These are phyloP conservation scores for Festucalex cinctus DNA, from an alignment of 2,113 vertebrate genomes.

Conservation along the genomic window DNA sequence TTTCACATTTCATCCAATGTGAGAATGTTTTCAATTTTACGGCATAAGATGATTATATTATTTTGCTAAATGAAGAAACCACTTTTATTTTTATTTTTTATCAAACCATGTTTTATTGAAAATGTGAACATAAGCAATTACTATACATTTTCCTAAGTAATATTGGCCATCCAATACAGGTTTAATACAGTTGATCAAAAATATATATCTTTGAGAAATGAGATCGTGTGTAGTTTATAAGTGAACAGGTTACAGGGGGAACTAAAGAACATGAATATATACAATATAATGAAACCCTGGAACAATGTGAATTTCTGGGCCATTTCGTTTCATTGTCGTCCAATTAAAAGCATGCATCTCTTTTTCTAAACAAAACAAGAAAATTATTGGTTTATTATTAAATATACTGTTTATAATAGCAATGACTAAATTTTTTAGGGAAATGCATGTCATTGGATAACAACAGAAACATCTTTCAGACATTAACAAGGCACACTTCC, in stretches of 20 bases:
- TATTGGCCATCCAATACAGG: slow-evolving; percentile 47
- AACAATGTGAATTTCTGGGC: not conserved
- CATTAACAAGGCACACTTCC: slow-evolving; percentile 32
- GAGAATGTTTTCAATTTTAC: not conserved
- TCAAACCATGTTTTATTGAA: slow-evolving; percentile 62
- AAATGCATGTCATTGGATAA: slow-evolving; percentile 1
- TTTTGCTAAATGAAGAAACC: not conserved
- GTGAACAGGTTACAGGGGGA: not conserved
- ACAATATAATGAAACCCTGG: slow-evolving; percentile 29
- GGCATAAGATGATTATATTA: not conserved
- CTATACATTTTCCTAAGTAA: slow-evolving; percentile 37
- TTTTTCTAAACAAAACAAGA: not conserved
- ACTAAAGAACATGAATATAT: slow-evolving; percentile 43
- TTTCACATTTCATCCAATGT: not conserved
- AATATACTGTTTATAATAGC: not conserved
- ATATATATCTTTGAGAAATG: slow-evolving; percentile 8
- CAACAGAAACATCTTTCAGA: not conserved
- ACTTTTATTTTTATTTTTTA: slow-evolving; percentile 34
- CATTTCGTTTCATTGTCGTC: not conserved
- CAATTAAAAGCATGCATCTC: not conserved
- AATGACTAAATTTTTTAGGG: slow-evolving; percentile 9
- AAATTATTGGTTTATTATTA: not conserved
- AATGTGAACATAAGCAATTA: slow-evolving; percentile 52
- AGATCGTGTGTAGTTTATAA: not conserved
- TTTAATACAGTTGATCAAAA: slow-evolving; percentile 7